Base-by-base conservation (phyloP, 2,113 vertebrate species). In the Eubucco bourcierii region DNA sequence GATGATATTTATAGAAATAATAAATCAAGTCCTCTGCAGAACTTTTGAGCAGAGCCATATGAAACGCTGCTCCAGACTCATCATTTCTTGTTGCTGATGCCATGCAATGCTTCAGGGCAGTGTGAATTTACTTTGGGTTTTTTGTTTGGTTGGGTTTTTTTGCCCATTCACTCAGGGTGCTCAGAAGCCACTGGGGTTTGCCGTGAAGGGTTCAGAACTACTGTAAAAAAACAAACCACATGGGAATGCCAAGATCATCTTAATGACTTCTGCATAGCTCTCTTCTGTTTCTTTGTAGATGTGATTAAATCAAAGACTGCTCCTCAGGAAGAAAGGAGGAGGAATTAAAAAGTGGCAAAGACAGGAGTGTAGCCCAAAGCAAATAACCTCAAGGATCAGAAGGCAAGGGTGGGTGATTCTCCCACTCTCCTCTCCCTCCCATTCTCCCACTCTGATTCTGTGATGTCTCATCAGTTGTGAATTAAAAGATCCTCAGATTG, bases 221-320 rank as follows among this genome's bases (percentile, higher is more conserved):
- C 23, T 61, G 37, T 12, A 58, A 58, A 58, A 87, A 46, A 4
- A 50, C 44, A 46, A 46, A 44, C 41, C 41, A 14, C 41, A 44
- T 25, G 46, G 39, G 84, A 84, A 56, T 74, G 85, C 29, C 25
- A 64, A 33, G 28, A 79, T 2, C 2, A 47, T 47, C 89, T 87
- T 87, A 84, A 68, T 75, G 58, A 60, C 58, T 67, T 71, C 33
- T 79, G 59, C 17, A 56, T 75, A 53, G n/a, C 25, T 87, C 14
- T 81, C 8, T 56, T 80, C 31, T 87, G 7, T 85, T 76, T 65
- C 75, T 82, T 73, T 9, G 29, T 80, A 91, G 87, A 80, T 73
- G 76, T 76, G 52, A 91, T 76, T 93, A 90, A 90, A 92, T 90
- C 72, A 83, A 82, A 87, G 64, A 63, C 23, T 76, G 81, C 44